Evolutionary conservation across 2,797 vertebrate genomes (phyloP).

Genomic region (Melanotaenia pygmaea): DNA sequence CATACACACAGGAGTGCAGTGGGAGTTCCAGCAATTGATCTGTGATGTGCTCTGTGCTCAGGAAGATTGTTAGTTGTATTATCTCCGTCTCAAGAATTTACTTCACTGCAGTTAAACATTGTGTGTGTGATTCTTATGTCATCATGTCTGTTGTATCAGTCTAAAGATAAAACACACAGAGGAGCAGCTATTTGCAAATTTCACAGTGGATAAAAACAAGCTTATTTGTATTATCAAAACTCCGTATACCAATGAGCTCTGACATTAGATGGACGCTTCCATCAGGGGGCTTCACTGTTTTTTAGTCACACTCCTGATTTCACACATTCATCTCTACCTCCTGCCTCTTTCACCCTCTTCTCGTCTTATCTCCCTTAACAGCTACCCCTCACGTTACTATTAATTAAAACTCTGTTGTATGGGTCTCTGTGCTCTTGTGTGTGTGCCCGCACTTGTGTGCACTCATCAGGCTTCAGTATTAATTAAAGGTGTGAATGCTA

Average conservation of each 20-base stretch:
- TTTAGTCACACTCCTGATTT: conserved; percentile 26
- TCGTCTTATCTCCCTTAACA: conserved; percentile 61
- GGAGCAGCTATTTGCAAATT: conserved; percentile 9
- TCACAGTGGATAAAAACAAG: conserved; percentile 6
- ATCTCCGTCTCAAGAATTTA: not conserved
- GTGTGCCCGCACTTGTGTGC: not conserved
- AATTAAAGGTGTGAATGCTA: conserved; percentile 83
- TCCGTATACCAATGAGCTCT: conserved; percentile 18
- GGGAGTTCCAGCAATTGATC: not conserved
- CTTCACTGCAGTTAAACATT: conserved; percentile 8
- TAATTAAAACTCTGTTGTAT: conserved; percentile 63
- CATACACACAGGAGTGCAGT: not conserved
- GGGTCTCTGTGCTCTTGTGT: not conserved
- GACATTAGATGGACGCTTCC: conserved; percentile 22
- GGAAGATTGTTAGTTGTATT: conserved; percentile 1
- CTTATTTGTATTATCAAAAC: conserved; percentile 32
- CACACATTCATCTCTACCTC: conserved; percentile 20
- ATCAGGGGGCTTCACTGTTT: conserved; percentile 34
- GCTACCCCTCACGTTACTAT: conserved; percentile 53
- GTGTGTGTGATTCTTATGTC: conserved; percentile 1
- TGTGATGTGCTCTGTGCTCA: conserved; percentile 3
- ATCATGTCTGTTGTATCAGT: not conserved
- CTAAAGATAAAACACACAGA: not conserved
- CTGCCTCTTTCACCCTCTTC: conserved; percentile 24
- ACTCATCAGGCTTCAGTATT: conserved; percentile 71